Evolutionary conservation across 2,797 vertebrate genomes (phyloP), one percentile per base, ranked within the genome.

Genomic region (Mus spretus): DNA sequence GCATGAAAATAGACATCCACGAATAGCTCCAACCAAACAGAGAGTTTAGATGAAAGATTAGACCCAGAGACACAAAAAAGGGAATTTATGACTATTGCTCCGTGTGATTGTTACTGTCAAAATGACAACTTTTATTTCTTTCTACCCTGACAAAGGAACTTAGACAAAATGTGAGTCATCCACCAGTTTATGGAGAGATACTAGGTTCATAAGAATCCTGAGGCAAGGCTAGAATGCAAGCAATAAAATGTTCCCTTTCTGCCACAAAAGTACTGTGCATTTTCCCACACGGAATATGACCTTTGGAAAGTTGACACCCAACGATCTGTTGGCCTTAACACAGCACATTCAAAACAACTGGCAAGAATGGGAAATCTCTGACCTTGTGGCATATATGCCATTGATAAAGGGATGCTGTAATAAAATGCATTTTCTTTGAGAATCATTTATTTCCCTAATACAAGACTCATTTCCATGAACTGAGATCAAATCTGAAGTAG

Each of bases 251-350:
- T 86, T 85, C 93, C 37, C 84, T 96, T 96, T 95, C 89, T 97
- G 67, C 22, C 8, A 61, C 24, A 26, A 26, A 61, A 61, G 22
- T 63, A 75, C 89, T 70, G 55, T 93, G 77, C 91, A 89, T 96
- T 98, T 98, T 98, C 97, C 96, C 98, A 98, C 95, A 95, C 83
- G 97, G 78, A 98, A 98, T 96, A 93, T 96, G 97, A 98, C 95
- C 96, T 95, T 96, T 19, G 83, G 96, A 96, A 97, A 97, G 78
- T 22, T 80, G 97, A 97, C 80, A 97, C 96, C 85, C 95, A 65
- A 67, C 84, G 92, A 63, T 91, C 91, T 77, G 77, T 59, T 93
- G 89, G 84, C 93, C 78, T 96, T 84, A 85, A 88, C 61, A 88
- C 17, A 85, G 31, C 55, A 80, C 78, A 79, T 63, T 91, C 80